Evolutionary conservation across 2,888 invertebrate genomes (phyloP).

Genomic region (Epinotia nisella): DNA sequence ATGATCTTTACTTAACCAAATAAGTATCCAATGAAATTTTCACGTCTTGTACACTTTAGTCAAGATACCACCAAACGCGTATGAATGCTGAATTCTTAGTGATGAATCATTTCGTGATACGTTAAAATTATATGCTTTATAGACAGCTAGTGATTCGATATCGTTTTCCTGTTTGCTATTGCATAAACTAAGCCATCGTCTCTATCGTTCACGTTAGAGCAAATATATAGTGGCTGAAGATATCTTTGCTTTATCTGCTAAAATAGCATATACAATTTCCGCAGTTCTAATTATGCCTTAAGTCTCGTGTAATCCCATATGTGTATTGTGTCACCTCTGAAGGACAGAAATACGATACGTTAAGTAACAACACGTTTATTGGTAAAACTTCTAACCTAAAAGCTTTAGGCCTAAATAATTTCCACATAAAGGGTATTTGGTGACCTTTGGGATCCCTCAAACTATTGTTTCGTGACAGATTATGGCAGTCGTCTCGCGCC

Average conservation of each 20-base stretch:
- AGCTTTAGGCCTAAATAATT: slow-evolving; percentile 26
- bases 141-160: no score
- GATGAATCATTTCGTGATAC: no score
- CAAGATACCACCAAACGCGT: no score
- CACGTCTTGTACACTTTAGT: no score
- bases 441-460: slow-evolving; percentile 34
- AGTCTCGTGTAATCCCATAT: not conserved
- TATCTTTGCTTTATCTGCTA: not conserved
- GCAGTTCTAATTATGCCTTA: not conserved
- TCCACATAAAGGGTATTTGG: slow-evolving; percentile 22
- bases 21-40: no score
- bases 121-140: no score
- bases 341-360: slow-evolving; percentile 21
- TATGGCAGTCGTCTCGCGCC: slow-evolving; percentile 20
- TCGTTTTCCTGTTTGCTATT: no score
- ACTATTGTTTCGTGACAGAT: slow-evolving; percentile 40
- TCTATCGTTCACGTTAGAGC: no score
- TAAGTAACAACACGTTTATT: slow-evolving; percentile 16
- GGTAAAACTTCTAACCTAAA: slow-evolving; percentile 15
- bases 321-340: slow-evolving; percentile 13
- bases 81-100: no score
- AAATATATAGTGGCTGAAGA: not conserved
- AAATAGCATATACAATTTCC: not conserved
- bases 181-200: no score
- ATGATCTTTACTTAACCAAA: no score